phyloP scores from a whole-genome alignment of 2,797 vertebrate species.

The Hoplostethus atlanticus region DNA sequence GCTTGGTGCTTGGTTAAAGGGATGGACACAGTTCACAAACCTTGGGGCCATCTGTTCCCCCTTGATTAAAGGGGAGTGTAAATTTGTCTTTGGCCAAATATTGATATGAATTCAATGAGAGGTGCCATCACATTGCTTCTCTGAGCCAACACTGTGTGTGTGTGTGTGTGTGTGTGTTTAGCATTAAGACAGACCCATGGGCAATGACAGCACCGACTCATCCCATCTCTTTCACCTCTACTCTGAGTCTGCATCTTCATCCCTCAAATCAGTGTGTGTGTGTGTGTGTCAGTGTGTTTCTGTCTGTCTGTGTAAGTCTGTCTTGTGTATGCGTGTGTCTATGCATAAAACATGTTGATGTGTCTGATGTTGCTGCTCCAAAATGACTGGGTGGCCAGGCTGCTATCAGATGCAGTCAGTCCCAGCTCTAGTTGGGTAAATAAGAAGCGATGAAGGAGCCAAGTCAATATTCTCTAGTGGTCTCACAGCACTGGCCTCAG shows the following conservation, averaged over 20 bases:
- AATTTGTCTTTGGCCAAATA: conserved; percentile 74
- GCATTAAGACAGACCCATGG: conserved; percentile 43
- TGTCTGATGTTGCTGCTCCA: conserved; percentile 60
- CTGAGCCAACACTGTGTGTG: conserved; percentile 54
- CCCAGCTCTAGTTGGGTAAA: conserved; percentile 63
- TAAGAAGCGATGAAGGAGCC: conserved; percentile 66
- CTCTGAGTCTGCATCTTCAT: conserved; percentile 60
- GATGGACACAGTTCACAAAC: conserved; percentile 73
- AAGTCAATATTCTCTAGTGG: conserved; percentile 66
- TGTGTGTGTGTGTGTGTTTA: conserved; percentile 18
- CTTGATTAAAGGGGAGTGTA: conserved; percentile 77
- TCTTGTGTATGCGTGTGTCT: conserved; percentile 51
- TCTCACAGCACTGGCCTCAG: conserved; percentile 67
- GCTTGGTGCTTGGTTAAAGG: conserved; percentile 66
- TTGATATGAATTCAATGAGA: conserved; percentile 71
- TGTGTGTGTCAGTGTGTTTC: conserved; percentile 20
- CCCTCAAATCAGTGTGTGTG: conserved; percentile 39
- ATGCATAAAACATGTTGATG: conserved; percentile 71
- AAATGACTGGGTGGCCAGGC: conserved; percentile 64
- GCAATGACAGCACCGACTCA: conserved; percentile 44
- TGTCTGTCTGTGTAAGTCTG: conserved; percentile 21
- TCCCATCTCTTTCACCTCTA: conserved; percentile 51
- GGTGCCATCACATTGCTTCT: conserved; percentile 63
- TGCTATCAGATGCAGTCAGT: conserved; percentile 62
- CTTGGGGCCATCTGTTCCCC: conserved; percentile 72